Base-by-base conservation (phyloP, 64 coral and sea anemone species). In the Trachythela sp. region DNA sequence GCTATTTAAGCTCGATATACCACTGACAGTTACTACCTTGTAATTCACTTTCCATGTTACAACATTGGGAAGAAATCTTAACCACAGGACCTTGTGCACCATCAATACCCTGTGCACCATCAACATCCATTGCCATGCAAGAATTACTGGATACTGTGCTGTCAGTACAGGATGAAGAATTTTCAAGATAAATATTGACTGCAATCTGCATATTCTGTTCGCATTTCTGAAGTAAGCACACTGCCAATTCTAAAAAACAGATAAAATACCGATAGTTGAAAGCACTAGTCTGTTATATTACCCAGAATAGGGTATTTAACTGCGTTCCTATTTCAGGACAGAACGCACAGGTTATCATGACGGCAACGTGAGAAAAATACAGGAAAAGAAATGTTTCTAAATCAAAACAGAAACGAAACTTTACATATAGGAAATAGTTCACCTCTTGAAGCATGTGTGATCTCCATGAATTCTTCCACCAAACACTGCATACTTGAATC, bases 181-280 rank as follows among this genome's bases (percentile, higher is more conserved):
- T 22, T 70, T 89, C 41, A 22, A 93, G 94, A 37, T 93, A 93
- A 37, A 92, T 51, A 48, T 99, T 93, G 33, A 99, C 26, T 2
- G 96, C 96, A 50, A 99, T 43, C 88, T 94, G 91, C 35, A 99
- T 86, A 83, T 95, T 91, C 45, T 93, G 93, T 45, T 75, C 52
- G 43, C 89, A 95, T 41, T 83, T 89, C 17, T 27, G 86, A n/a
- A 98, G 84, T 0, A 98, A 89, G 36, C 71, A 91, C 13, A 91
- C 89, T 26, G 95, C 93, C 17, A 91, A 37, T 41, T 70, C 95
- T 98, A 35, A 13, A 31, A 59, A 15, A 48, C 9, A 48, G 54
- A 85, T 31, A 24, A 6, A 2, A 14, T 10, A 2, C 10, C 9
- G 33, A 26, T 72, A 72, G 29, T 22, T 72, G n/a, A 72, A 72